These are phyloP conservation scores for Drosophila ohnishii DNA, from an alignment of 1,140 invertebrate genomes.

Conservation along the genomic window DNA sequence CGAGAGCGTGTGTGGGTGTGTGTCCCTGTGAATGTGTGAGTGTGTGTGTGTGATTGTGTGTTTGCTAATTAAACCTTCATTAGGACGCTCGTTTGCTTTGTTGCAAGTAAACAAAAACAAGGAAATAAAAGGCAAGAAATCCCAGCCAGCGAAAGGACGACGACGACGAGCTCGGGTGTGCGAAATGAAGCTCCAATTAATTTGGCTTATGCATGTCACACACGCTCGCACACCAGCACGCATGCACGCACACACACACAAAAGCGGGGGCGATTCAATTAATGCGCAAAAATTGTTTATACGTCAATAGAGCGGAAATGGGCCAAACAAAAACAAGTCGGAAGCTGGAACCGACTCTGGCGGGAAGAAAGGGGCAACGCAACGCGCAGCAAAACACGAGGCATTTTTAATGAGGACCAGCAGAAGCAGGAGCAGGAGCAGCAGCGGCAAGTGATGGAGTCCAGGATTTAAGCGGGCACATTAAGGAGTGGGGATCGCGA, in stretches of 20 bases:
- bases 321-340: conserved; percentile 25
- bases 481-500: conserved; percentile 38
- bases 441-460: conserved; percentile 21
- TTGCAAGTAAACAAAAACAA: conserved; percentile 68
- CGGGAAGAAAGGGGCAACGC: conserved; percentile 23
- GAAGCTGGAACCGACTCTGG: background rate
- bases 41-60: conserved; percentile 24
- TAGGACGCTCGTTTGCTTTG: conserved; percentile 61
- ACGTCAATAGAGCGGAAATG: conserved; percentile 76
- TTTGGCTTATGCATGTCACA: conserved; percentile 78
- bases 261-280: conserved; percentile 61
- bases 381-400: conserved; percentile 40
- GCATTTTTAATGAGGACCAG: conserved; percentile 65
- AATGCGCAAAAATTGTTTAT: conserved; percentile 81
- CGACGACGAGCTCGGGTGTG: conserved; percentile 25
- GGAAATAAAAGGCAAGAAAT: conserved; percentile 49
- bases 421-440: conserved; percentile 12
- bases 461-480: conserved; percentile 1
- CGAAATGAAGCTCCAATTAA: conserved; percentile 74
- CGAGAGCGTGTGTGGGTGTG: background rate
- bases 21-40: conserved; percentile 16
- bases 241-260: conserved; percentile 42
- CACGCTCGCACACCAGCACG: conserved; percentile 26
- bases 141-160: conserved; percentile 48
- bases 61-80: conserved; percentile 80